Conservation (phyloP, 2,113 vertebrate species). For the Hoplias malabaricus region DNA sequence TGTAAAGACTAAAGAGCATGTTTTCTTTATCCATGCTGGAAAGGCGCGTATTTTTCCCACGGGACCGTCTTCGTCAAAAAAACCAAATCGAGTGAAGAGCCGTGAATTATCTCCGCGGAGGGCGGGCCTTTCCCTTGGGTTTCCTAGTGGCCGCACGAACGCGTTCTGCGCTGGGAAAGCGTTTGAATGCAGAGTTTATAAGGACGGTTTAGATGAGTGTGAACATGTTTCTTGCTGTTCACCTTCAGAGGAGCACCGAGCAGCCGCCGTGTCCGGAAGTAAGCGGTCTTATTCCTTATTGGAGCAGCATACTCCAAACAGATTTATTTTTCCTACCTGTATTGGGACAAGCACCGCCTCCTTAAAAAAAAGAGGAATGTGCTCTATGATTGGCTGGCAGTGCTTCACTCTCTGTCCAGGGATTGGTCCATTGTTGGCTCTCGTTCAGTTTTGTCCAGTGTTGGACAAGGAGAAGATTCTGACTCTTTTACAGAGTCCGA, state of each 20-base stretch:
- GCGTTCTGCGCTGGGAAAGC: background rate
- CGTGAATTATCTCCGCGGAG: no score
- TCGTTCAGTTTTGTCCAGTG: no score
- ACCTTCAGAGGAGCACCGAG: background rate
- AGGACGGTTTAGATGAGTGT: no score
- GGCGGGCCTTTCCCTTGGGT: background rate
- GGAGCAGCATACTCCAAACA: background rate
- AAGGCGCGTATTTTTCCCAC: constrained; percentile 35
- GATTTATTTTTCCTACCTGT: background rate
- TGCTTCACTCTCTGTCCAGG: background rate
- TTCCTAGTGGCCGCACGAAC: background rate
- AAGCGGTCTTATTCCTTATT: constrained; percentile 7
- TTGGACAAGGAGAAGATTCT: no score
- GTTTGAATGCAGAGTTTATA: no score
- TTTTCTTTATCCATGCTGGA: constrained; percentile 30
- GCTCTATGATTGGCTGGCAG: background rate
- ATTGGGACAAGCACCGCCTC: background rate
- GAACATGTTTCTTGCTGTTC: background rate
- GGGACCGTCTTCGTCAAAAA: constrained; percentile 36
- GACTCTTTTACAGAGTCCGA: no score
- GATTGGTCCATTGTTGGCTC: background rate
- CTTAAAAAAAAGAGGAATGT: background rate
- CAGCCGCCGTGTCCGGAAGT: constrained; percentile 34
- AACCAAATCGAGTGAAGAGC: background rate
- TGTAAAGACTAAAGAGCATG: background rate